Base-by-base conservation (phyloP, 2,113 vertebrate genomes). In the Craseonycteris thonglongyai region DNA sequence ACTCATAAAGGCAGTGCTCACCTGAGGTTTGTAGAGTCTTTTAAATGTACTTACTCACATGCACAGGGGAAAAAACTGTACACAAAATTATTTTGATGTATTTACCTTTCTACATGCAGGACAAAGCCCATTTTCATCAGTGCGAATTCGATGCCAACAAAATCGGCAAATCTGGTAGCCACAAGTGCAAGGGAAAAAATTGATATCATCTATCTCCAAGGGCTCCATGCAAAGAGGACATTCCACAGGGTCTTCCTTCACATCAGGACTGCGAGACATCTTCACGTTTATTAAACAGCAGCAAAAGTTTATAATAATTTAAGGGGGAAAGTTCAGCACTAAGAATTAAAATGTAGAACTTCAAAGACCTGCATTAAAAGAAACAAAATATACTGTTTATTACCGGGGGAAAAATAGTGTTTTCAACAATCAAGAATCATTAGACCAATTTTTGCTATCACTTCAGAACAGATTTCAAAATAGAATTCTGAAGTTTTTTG, bases 221-320 rank as follows among this genome's bases (percentile, higher is more conserved):
- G 99, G 99, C 96, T 99, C 99, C 99, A 99, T 99, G 98, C 99
- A 99, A 98, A 99, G 98, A 95, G 99, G 99, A 98, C 99, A 99
- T 99, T 99, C 99, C 98, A 99, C 99, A 98, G 99, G 99, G 98
- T 99, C 99, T 98, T 99, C 99, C 98, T 99, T 99, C 96, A 98
- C 98, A 93, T 99, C 99, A 95, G 99, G 99, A 98, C 99, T 99
- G 98, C 99, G 99, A 99, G 99, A 99, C 99, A 99, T 99, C 96
- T 98, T 98, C 97, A 49, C 97, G 68, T 93, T 97, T 98, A 97
- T 96, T 95, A 58, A 98, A 98, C 96, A 98, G 98, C 98, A 98
- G 98, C 97, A 98, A 98, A 98, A 98, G 98, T 98, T 98, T 98
- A 97, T 98, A 98, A 98, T 99, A 98, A 99, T 92, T 99, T 99